phyloP scores from a whole-genome alignment of 2,888 invertebrate species.

The Pyrochroa serraticornis region DNA sequence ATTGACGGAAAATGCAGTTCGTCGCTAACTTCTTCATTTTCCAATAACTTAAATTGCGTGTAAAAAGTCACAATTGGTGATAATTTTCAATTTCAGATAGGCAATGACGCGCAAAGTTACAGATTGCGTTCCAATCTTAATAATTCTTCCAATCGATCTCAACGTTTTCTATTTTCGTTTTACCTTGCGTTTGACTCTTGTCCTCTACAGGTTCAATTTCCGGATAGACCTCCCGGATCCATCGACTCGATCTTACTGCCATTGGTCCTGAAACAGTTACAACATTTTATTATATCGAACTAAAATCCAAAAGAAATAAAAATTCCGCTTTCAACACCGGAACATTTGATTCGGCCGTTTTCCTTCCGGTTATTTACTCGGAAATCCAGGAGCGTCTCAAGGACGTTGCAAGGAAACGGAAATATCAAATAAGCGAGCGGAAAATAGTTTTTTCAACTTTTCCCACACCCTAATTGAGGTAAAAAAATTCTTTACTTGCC shows the following conservation, averaged over 20 bases:
- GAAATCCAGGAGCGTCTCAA: background rate
- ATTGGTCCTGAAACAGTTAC: constrained; percentile 46
- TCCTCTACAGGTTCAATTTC: constrained; percentile 54
- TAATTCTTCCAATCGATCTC: no score
- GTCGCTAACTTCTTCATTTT: background rate
- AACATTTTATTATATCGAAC: background rate
- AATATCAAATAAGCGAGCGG: no score
- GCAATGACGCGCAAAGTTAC: background rate
- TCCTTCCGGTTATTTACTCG: background rate
- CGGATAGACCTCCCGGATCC: constrained; percentile 55
- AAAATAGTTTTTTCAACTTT: no score
- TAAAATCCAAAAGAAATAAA: background rate
- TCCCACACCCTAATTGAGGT: no score
- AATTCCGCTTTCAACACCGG: background rate
- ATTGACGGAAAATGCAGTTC: background rate
- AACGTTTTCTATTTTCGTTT: constrained; percentile 7
- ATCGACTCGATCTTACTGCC: constrained; percentile 42
- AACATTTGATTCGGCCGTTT: constrained; percentile 3
- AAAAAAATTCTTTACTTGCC: no score
- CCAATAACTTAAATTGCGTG: no score
- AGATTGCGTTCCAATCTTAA: background rate
- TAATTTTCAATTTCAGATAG: background rate
- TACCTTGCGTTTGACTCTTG: constrained; percentile 53
- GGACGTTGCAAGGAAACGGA: no score
- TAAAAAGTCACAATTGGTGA: background rate